Evolutionary conservation across 2,888 invertebrate genomes (phyloP).

Genomic region (Thelaira solivaga): DNA sequence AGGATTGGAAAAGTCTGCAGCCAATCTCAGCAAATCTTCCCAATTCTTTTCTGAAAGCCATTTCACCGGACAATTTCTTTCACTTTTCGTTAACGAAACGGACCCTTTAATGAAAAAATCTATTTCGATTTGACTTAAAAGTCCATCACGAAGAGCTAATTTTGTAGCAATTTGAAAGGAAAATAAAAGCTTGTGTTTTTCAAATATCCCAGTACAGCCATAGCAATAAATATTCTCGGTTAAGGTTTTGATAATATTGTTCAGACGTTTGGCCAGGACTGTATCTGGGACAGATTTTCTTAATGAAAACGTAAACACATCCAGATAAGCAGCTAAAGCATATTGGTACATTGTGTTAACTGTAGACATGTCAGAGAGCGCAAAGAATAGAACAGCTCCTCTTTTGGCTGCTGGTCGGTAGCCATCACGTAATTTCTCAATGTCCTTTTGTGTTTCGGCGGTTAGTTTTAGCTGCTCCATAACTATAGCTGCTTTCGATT

Average conservation of each 20-base stretch:
- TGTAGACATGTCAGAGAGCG: conserved; percentile 91
- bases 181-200: conserved; percentile 91
- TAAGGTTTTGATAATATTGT: conserved; percentile 89
- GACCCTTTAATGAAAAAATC: conserved; percentile 95
- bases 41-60: conserved; percentile 88
- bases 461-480: conserved; percentile 88
- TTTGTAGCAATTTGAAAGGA: conserved; percentile 94
- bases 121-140: conserved; percentile 83
- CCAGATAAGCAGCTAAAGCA: conserved; percentile 89
- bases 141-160: conserved; percentile 84
- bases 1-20: conserved; percentile 81
- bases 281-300: conserved; percentile 90
- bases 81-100: conserved; percentile 86
- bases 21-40: conserved; percentile 88
- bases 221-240: conserved; percentile 94
- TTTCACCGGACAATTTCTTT: conserved; percentile 81
- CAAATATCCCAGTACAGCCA: conserved; percentile 94
- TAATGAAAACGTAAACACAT: conserved; percentile 89
- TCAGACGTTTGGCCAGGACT: conserved; percentile 84
- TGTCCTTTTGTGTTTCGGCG: conserved; percentile 85
- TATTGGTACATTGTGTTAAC: conserved; percentile 96
- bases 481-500: conserved; percentile 90
- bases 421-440: conserved; percentile 89
- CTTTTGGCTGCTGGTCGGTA: conserved; percentile 91
- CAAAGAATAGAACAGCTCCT: conserved; percentile 94